Percentiles rank a stretch among this genome's conserved stretches.
Evolutionary conservation across 2,797 vertebrate species (phyloP).

Genomic region (Petrocephalus sullivani): DNA sequence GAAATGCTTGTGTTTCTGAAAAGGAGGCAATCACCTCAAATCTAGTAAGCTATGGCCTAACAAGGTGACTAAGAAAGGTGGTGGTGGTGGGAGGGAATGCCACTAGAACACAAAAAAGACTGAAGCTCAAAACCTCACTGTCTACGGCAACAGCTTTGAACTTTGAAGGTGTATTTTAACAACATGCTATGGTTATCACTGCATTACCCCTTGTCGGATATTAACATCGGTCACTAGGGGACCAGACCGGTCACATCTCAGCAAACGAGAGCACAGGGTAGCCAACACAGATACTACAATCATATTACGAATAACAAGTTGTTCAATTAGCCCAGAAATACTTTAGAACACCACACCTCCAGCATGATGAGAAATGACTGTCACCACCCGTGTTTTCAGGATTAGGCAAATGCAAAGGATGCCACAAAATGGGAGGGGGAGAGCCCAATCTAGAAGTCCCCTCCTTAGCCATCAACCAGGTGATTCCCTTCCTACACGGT

Average conservation of each 20-base stretch:
- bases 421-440: neutral
- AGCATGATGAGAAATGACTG: neutral
- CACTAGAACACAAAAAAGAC: neutral
- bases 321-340: neutral
- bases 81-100: neutral
- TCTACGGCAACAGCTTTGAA: neutral
- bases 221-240: too few species aligned
- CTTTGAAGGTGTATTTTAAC: too few species aligned
- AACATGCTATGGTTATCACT: too few species aligned
- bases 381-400: neutral
- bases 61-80: neutral
- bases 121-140: neutral
- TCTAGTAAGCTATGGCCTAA: neutral
- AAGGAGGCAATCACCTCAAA: neutral
- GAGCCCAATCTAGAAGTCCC: neutral
- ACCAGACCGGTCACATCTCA: too few species aligned
- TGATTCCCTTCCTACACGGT: neutral
- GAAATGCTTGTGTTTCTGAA: neutral
- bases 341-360: neutral
- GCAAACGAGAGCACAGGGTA: neutral
- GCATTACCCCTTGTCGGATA: too few species aligned
- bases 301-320: neutral
- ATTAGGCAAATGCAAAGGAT: neutral
- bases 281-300: neutral
- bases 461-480: neutral